Conservation (phyloP, 2,797 vertebrate species). For the Neosilurus mollespiculum region DNA sequence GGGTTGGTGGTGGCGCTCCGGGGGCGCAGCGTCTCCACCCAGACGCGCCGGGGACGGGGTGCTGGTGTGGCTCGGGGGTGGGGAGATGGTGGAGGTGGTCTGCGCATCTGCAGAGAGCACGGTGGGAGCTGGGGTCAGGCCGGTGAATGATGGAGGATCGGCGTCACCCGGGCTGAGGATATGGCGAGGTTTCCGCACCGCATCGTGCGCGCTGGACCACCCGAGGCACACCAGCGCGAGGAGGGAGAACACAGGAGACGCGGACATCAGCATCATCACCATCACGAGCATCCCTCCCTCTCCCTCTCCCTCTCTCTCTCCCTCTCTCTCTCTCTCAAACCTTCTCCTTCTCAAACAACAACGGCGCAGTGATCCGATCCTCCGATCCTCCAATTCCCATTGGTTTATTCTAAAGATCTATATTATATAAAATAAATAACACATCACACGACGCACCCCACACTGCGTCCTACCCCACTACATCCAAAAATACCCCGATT, state of each 20-base stretch:
- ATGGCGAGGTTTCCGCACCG: constrained; percentile 65
- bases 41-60: constrained; percentile 42
- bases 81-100: constrained; percentile 50
- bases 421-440: neutral
- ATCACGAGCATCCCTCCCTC: constrained; percentile 69
- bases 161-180: constrained; percentile 57
- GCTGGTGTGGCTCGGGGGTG: constrained; percentile 55
- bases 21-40: constrained; percentile 25
- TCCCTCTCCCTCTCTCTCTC: neutral
- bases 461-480: constrained; percentile 44
- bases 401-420: constrained; percentile 27
- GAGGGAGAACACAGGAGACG: constrained; percentile 65
- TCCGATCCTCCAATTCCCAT: constrained; percentile 48
- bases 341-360: constrained; percentile 47
- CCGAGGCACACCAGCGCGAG: constrained; percentile 68
- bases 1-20: neutral
- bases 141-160: constrained; percentile 50
- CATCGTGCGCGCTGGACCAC: constrained; percentile 72
- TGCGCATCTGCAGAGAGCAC: neutral
- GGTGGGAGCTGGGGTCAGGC: constrained; percentile 58
- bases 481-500: constrained; percentile 37
- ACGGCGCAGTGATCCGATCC: neutral
- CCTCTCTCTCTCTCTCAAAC: constrained; percentile 69
- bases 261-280: constrained; percentile 76
- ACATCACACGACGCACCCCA: neutral